These are phyloP conservation scores for Hydropsyche betteni DNA, from an alignment of 2,888 invertebrate species.

Conservation along the genomic window DNA sequence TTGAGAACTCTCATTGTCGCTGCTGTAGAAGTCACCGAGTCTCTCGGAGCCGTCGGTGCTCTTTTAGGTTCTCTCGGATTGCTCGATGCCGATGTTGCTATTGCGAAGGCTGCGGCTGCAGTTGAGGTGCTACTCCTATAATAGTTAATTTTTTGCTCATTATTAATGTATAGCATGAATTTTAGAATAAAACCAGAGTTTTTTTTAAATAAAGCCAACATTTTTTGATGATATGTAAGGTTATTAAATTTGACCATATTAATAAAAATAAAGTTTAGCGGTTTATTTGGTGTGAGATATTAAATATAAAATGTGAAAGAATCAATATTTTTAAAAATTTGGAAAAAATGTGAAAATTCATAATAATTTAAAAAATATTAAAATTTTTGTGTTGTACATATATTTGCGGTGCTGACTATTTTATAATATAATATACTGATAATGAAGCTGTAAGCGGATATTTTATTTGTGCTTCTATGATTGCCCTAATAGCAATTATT, in stretches of 20 bases:
- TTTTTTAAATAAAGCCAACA: too few relatives aligned
- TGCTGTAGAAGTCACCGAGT: constrained; percentile 88
- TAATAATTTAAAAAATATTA: background rate
- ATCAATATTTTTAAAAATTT: too few relatives aligned
- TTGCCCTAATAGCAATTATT: constrained; percentile 12
- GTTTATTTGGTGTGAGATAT: too few relatives aligned
- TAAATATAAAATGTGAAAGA: too few relatives aligned
- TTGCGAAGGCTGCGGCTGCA: constrained; percentile 91
- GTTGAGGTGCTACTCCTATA: constrained; percentile 82
- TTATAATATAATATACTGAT: background rate
- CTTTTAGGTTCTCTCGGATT: constrained; percentile 76
- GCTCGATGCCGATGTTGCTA: constrained; percentile 87
- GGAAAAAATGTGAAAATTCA: background rate
- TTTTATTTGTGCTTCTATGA: constrained; percentile 24
- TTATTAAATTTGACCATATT: too few relatives aligned
- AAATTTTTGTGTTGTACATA: background rate
- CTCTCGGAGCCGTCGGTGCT: constrained; percentile 66
- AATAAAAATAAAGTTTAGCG: too few relatives aligned
- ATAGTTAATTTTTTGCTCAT: background rate
- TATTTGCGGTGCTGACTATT: too few relatives aligned
- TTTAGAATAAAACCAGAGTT: too few relatives aligned
- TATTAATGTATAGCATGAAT: background rate
- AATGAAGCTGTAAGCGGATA: constrained; percentile 6
- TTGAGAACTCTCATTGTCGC: constrained; percentile 93
- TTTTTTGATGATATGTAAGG: too few relatives aligned